phyloP scores from a whole-genome alignment of 2,113 vertebrate species.

The Chauna torquata region DNA sequence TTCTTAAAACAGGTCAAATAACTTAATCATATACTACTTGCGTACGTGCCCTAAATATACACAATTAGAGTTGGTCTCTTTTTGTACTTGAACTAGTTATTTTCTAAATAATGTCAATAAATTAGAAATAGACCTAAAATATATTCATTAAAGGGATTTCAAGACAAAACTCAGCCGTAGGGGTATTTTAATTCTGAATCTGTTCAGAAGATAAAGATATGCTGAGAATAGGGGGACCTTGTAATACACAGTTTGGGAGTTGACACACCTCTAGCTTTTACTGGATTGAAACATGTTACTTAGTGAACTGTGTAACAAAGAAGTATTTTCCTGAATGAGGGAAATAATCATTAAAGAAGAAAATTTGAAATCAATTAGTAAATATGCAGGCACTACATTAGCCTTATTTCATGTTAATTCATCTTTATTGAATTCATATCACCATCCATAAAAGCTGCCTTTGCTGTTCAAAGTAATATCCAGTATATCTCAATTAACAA shows the following conservation, averaged over 20 bases:
- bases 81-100: not conserved
- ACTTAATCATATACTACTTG: not conserved
- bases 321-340: slow-evolving; percentile 12
- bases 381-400: slow-evolving; percentile 32
- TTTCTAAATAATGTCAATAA: not conserved
- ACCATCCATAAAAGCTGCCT: slow-evolving; percentile 27
- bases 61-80: rapidly evolving
- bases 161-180: not conserved
- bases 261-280: not conserved
- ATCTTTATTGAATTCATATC: slow-evolving; percentile 55
- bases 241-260: not conserved
- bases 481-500: slow-evolving; percentile 54
- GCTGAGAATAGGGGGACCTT: not conserved
- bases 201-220: not conserved
- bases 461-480: slow-evolving; percentile 54
- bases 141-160: not conserved
- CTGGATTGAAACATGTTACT: not conserved
- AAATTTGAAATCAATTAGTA: slow-evolving; percentile 46
- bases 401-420: slow-evolving; percentile 62
- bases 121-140: not conserved
- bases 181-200: not conserved
- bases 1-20: not conserved
- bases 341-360: slow-evolving; percentile 45
- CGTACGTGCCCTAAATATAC: not conserved
- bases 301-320: not conserved